phyloP scores from a whole-genome alignment of 2,888 invertebrate species.

The Drosophila ustulata region DNA sequence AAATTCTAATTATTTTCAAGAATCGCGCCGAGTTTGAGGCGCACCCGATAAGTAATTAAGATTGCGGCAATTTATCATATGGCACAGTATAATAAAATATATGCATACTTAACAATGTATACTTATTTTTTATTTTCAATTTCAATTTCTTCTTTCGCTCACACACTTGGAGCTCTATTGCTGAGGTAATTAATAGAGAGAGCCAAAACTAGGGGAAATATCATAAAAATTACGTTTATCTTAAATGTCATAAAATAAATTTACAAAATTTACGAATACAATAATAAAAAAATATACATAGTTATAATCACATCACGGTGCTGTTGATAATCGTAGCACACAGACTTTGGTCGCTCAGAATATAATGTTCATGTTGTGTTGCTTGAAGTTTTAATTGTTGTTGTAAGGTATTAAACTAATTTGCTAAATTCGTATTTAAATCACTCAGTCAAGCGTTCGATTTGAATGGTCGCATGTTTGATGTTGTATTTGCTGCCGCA shows the following conservation, averaged over 20 bases:
- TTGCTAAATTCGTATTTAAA: slow-evolving; percentile 35
- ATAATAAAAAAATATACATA: slow-evolving; percentile 15
- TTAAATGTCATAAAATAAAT: slow-evolving; percentile 32
- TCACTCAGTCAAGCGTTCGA: slow-evolving; percentile 78
- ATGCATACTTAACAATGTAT: slow-evolving; percentile 10
- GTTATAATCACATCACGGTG: slow-evolving; percentile 49
- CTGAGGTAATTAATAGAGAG: slow-evolving; percentile 17
- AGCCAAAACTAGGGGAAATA: neutral
- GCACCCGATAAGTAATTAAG: slow-evolving; percentile 25
- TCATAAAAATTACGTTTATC: slow-evolving; percentile 38
- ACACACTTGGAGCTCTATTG: slow-evolving; percentile 1
- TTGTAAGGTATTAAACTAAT: slow-evolving; percentile 47
- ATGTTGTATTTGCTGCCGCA: slow-evolving; percentile 81
- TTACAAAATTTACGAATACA: slow-evolving; percentile 17
- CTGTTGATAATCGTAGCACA: slow-evolving; percentile 34
- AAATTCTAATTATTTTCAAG: slow-evolving; percentile 56
- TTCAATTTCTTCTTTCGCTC: neutral
- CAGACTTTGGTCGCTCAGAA: slow-evolving; percentile 57
- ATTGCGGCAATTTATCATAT: slow-evolving; percentile 31
- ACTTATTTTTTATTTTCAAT: slow-evolving; percentile 17
- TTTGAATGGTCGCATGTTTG: slow-evolving; percentile 84
- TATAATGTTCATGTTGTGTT: slow-evolving; percentile 15
- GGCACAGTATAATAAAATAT: slow-evolving; percentile 4
- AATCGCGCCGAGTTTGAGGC: slow-evolving; percentile 5
- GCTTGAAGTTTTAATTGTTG: neutral